A percentile compares a stretch with the other conserved stretches of the same genome.
These are phyloP conservation scores for Mesorhabditis sp. DNA, from an alignment of 2,888 invertebrate species.

Conservation along the genomic window DNA sequence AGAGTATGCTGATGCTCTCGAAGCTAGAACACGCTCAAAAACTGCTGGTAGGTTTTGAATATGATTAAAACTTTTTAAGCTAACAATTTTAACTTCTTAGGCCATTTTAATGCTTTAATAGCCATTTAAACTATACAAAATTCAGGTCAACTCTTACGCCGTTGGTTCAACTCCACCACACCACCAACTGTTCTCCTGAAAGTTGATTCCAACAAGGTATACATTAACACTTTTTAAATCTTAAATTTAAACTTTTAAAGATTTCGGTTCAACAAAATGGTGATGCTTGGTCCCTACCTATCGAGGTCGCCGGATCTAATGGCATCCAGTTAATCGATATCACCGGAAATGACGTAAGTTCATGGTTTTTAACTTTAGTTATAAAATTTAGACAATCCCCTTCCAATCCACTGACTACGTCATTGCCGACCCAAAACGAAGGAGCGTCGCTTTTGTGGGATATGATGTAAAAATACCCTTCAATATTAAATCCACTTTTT, in stretches of 20 bases:
- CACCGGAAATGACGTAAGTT: background rate
- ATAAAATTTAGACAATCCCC: background rate
- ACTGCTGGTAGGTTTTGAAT: background rate
- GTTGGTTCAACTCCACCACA: background rate
- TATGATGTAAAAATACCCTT: background rate
- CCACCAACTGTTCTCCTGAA: slow-evolving; percentile 6
- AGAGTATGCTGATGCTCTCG: background rate
- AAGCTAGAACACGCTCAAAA: background rate
- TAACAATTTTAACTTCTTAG: background rate
- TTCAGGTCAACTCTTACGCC: background rate
- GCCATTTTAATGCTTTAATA: too few species aligned
- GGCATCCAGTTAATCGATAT: background rate
- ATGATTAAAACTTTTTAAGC: background rate
- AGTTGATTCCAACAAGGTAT: background rate
- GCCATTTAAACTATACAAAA: background rate
- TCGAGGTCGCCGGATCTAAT: background rate
- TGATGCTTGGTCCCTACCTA: background rate
- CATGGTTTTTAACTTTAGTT: background rate
- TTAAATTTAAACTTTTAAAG: background rate
- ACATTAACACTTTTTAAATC: background rate
- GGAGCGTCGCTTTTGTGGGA: slow-evolving; percentile 1
- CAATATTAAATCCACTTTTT: background rate
- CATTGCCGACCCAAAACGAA: slow-evolving; percentile 1
- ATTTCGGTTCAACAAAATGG: background rate
- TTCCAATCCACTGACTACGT: background rate